Conservation (phyloP, 2,888 invertebrate species). For the Neocrepidodera transversa region DNA sequence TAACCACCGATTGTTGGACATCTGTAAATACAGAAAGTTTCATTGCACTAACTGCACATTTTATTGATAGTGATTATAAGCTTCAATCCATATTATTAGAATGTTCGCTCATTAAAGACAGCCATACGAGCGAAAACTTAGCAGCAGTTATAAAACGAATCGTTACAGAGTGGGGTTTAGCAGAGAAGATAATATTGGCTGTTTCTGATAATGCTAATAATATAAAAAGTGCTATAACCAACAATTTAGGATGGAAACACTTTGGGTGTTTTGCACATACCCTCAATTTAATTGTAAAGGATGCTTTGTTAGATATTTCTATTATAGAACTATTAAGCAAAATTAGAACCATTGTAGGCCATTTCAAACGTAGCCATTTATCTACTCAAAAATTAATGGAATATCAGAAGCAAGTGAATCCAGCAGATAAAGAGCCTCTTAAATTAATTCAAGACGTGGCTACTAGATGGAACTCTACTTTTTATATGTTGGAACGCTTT, state of each 20-base stretch:
- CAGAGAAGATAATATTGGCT: constrained; percentile 37
- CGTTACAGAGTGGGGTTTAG: constrained; percentile 36
- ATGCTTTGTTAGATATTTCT: constrained; percentile 11
- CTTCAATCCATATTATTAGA: too few relatives aligned
- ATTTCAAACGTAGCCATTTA: too few relatives aligned
- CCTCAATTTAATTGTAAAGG: constrained; percentile 36
- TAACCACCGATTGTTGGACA: constrained; percentile 44
- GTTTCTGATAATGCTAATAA: constrained; percentile 42
- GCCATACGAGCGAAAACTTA: constrained; percentile 36
- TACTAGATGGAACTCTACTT: background rate
- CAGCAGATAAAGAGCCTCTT: too few relatives aligned
- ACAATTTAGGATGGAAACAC: constrained; percentile 36
- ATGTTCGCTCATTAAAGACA: too few relatives aligned
- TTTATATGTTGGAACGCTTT: background rate
- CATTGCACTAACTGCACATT: constrained; percentile 36
- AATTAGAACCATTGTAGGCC: too few relatives aligned
- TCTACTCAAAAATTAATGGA: constrained; percentile 27
- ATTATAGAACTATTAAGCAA: too few relatives aligned
- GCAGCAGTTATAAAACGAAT: constrained; percentile 22
- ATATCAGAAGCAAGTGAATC: background rate
- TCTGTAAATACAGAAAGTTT: constrained; percentile 36
- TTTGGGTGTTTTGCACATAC: constrained; percentile 44
- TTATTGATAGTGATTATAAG: too few relatives aligned
- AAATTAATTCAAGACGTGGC: background rate
- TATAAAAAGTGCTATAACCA: constrained; percentile 39